Evolutionary conservation across 2,888 invertebrate genomes (phyloP).

Genomic region (Xestia rhomboidea): DNA sequence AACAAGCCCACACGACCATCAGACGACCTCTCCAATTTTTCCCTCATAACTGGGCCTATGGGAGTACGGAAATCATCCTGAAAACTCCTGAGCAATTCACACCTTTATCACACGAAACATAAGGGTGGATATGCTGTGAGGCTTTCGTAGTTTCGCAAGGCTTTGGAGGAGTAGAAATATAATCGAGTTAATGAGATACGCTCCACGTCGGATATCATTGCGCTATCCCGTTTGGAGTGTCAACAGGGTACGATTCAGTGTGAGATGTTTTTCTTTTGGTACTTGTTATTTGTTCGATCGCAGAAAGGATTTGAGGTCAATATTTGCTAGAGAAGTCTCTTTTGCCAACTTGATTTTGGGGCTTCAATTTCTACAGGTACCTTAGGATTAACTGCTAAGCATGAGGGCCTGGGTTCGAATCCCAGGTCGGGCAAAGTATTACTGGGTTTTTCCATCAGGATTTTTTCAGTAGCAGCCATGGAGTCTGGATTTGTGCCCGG

Average conservation of each 20-base stretch:
- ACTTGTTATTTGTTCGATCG: conserved; percentile 30
- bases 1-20: conserved; percentile 68
- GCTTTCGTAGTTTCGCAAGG: conserved; percentile 39
- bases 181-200: conserved; percentile 81
- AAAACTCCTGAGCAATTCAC: conserved; percentile 46
- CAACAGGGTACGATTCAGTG: conserved; percentile 67
- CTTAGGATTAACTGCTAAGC: too few relatives aligned
- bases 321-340: conserved; percentile 3
- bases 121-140: conserved; percentile 39
- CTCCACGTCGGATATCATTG: conserved; percentile 67
- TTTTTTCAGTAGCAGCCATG: too few relatives aligned
- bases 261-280: conserved; percentile 43
- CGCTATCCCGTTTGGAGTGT: conserved; percentile 69
- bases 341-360: conserved; percentile 7
- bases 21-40: conserved; percentile 73
- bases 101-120: conserved; percentile 15
- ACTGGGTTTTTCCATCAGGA: too few relatives aligned
- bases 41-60: conserved; percentile 72
- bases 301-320: conserved; percentile 30
- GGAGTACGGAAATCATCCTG: conserved; percentile 69
- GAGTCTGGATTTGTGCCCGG: too few relatives aligned
- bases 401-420: too few relatives aligned
- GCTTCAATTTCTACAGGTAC: neutral
- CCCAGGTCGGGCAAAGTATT: too few relatives aligned
- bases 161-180: conserved; percentile 73